Conservation (phyloP, 2,888 invertebrate species). For the Eustalomyia histrio region DNA sequence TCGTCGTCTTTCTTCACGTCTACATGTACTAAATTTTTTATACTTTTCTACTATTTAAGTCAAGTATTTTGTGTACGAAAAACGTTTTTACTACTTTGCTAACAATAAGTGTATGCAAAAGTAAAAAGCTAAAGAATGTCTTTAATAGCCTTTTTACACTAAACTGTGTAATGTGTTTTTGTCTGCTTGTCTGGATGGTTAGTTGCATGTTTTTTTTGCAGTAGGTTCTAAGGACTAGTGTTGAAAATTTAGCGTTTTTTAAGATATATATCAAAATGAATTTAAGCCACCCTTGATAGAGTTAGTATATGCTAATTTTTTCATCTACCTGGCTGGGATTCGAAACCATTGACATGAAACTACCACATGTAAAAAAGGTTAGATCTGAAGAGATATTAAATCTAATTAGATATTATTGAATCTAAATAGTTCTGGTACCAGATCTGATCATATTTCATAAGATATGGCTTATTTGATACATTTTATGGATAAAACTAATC, state of each 20-base stretch:
- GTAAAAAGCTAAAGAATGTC: background rate
- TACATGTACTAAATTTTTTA: background rate
- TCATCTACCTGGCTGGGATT: no score
- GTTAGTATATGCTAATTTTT: no score
- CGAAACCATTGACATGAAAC: no score
- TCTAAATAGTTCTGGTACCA: no score
- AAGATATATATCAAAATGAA: no score
- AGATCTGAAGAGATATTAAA: no score
- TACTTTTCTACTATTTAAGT: slow-evolving; percentile 17
- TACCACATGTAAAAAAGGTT: no score
- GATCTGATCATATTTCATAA: no score
- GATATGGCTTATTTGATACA: no score
- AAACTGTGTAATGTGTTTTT: background rate
- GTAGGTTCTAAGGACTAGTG: background rate
- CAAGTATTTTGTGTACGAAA: slow-evolving; percentile 15
- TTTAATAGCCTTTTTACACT: slow-evolving; percentile 5
- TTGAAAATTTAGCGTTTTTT: background rate
- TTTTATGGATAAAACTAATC: no score
- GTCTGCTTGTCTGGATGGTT: background rate
- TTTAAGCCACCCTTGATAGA: no score
- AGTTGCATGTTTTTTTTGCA: background rate
- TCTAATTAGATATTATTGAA: no score
- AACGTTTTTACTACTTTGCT: background rate
- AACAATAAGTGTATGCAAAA: background rate
- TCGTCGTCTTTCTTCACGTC: background rate